Conservation (phyloP, 1,140 invertebrate species). For the Drosophila gunungcola region DNA sequence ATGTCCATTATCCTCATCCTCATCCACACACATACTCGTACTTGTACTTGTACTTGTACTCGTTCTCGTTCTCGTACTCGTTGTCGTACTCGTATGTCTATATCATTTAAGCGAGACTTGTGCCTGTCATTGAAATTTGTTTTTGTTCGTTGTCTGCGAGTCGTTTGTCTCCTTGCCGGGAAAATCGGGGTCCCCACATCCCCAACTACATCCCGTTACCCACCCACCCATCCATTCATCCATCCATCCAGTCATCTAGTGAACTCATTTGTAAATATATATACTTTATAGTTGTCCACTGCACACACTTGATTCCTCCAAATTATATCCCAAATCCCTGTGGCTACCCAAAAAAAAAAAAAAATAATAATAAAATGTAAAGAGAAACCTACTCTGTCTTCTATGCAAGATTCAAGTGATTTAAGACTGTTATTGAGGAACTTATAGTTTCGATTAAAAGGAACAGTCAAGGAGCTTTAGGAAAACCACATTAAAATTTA, state of each 20-base stretch:
- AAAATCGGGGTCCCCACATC: neutral
- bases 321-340: conserved; percentile 23
- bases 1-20: conserved; percentile 44
- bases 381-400: conserved; percentile 51
- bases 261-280: conserved; percentile 48
- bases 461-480: no score
- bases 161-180: conserved; percentile 9
- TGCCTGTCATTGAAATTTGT: conserved; percentile 32
- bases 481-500: no score
- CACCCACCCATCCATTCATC: neutral
- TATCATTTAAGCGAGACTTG: conserved; percentile 26
- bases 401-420: conserved; percentile 76
- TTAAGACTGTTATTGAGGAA: conserved; percentile 39
- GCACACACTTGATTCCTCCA: conserved; percentile 40
- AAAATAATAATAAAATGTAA: conserved; percentile 11
- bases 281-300: conserved; percentile 30
- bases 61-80: neutral
- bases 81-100: neutral
- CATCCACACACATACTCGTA: conserved; percentile 11
- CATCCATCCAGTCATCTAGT: conserved; percentile 4
- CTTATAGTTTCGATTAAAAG: neutral
- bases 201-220: neutral
- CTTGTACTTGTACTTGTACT: neutral
- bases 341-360: conserved; percentile 11
- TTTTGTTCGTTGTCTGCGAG: conserved; percentile 31